Percentiles rank a stretch among this genome's conserved stretches.
Evolutionary conservation across 2,888 invertebrate genomes (phyloP).

Genomic region (Bugula neritina): DNA sequence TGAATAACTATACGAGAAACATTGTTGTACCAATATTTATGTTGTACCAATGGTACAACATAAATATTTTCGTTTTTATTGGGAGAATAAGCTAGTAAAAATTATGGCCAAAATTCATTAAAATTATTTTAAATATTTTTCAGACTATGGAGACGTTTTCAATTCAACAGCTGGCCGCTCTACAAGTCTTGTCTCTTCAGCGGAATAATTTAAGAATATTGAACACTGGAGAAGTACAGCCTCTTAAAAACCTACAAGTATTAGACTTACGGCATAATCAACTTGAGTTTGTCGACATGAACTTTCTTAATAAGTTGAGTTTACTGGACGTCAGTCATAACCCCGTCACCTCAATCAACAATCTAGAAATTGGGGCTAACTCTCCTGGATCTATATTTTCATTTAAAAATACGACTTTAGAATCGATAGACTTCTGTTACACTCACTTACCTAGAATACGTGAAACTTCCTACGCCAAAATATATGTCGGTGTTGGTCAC

Average conservation of each 20-base stretch:
- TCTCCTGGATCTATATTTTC: background rate
- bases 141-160: background rate
- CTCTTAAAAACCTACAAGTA: background rate
- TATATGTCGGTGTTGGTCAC: conserved; percentile 1
- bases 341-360: background rate
- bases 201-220: background rate
- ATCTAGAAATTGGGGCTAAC: background rate
- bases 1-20: too few relatives aligned
- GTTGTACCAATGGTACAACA: too few relatives aligned
- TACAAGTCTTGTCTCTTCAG: background rate
- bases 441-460: background rate
- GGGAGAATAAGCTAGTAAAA: too few relatives aligned
- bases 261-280: background rate
- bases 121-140: too few relatives aligned
- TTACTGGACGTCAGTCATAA: background rate
- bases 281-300: background rate
- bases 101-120: too few relatives aligned
- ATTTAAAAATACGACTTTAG: background rate
- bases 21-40: too few relatives aligned
- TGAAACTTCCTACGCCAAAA: background rate
- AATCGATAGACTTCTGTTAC: background rate
- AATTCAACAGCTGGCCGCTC: background rate
- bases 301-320: background rate
- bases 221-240: background rate
- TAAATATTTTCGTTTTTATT: too few relatives aligned